Conservation (phyloP, 1,140 invertebrate genomes). For the Sarcophaga bullata region DNA sequence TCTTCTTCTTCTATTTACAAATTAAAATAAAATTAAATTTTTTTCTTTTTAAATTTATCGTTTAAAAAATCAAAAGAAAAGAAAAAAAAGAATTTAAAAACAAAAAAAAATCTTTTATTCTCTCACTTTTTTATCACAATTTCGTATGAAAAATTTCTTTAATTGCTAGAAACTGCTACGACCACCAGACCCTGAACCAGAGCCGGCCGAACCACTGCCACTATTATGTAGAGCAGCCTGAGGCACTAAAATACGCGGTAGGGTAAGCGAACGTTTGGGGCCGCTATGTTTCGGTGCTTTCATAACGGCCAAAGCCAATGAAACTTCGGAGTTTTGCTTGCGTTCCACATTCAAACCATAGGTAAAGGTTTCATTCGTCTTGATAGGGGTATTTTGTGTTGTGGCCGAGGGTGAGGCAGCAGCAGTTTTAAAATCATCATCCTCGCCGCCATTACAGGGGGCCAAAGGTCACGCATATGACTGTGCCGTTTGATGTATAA, state of each 20-base stretch:
- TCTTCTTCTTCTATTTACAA: not conserved
- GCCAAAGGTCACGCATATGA: slow-evolving; percentile 62
- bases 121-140: slow-evolving; percentile 64
- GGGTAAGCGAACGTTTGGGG: slow-evolving; percentile 58
- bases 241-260: slow-evolving; percentile 59
- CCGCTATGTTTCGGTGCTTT: slow-evolving; percentile 48
- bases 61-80: not conserved
- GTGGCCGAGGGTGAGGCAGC: slow-evolving; percentile 29
- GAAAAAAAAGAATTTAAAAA: not conserved
- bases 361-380: not conserved
- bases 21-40: not conserved
- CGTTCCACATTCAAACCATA: not conserved
- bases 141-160: slow-evolving; percentile 65
- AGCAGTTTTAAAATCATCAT: slow-evolving; percentile 36
- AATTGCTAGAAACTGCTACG: slow-evolving; percentile 63
- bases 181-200: slow-evolving; percentile 43
- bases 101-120: slow-evolving; percentile 27
- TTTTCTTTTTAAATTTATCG: not conserved
- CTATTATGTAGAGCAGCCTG: slow-evolving; percentile 46
- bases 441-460: not conserved
- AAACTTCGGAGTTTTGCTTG: slow-evolving; percentile 32
- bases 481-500: slow-evolving; percentile 62
- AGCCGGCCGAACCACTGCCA: slow-evolving; percentile 43
- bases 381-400: slow-evolving; percentile 29
- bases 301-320: slow-evolving; percentile 18